Evolutionary conservation across 1,140 invertebrate species (phyloP), one percentile per base, ranked within the genome.

Genomic region (Drosophila lacertosa): DNA sequence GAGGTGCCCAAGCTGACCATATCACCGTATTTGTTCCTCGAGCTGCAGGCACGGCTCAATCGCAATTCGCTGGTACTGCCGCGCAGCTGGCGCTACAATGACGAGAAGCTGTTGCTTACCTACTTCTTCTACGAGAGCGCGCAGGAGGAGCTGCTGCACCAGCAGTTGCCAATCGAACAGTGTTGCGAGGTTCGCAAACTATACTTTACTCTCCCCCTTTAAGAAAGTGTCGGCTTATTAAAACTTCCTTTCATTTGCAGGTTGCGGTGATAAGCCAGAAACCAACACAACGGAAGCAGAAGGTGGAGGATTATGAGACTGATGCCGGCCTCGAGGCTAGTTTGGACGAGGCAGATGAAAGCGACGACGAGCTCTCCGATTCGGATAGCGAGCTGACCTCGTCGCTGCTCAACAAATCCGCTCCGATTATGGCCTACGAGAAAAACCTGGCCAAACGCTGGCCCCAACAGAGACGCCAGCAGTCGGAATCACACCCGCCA

Each of bases 331-430:
- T 65, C 29, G 45, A 77, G 45, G 81, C 67, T 32, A 81, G 76
- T 47, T 24, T 54, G 33, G 39, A 68, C 39, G 65, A 68, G 32
- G 58, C 59, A 13, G 65, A 68, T 22, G 70, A 69, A 15, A 86
- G 76, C 54, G 80, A 86, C n/a, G 80, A 84, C 26, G 81, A 86
- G 60, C 77, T 65, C 11, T 84, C 80, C 15, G 75, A 83, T 45
- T 67, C 79, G 24, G 77, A 63, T n/a, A 67, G 26, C 35, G 57
- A 22, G 4, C 13, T 40, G 22, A 50, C 37, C 3, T 64, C 48
- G 9, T n/a, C 11, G 7, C 13, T 69, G 20, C 42, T 29, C 10
- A 35, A 45, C 15, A 69, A 55, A 48, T 69, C 48, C 11, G 59
- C 24, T 10, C 66, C 66, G 0, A 69, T 69, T 1, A 55, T 55